Evolutionary conservation across 1,140 invertebrate genomes (phyloP).

Genomic region (Lepidurus couesii): DNA sequence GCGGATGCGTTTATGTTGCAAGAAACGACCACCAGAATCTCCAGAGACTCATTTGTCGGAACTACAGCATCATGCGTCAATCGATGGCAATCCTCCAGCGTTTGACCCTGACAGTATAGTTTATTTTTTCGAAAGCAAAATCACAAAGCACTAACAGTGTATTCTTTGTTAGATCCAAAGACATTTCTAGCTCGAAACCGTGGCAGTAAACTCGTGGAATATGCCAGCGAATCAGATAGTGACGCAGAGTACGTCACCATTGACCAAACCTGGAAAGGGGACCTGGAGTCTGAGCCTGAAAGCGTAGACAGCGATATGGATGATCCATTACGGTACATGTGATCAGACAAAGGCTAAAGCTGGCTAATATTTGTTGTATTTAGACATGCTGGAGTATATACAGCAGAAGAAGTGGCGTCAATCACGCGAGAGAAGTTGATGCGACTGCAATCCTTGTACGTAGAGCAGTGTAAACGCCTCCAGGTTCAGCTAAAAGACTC

Average conservation of each 20-base stretch:
- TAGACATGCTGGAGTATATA: constrained; percentile 78
- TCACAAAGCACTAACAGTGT: not conserved
- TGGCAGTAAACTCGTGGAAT: constrained; percentile 58
- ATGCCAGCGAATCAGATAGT: constrained; percentile 66
- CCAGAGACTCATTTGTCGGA: constrained; percentile 53
- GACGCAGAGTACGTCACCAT: constrained; percentile 59
- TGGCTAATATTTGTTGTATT: not conserved
- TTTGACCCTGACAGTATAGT: not conserved
- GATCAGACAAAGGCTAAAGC: not conserved
- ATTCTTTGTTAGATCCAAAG: not conserved
- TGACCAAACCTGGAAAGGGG: constrained; percentile 58
- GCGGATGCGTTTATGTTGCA: constrained; percentile 52
- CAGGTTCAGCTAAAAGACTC: constrained; percentile 65
- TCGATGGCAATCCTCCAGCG: not conserved
- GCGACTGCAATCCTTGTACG: constrained; percentile 72
- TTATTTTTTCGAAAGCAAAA: not conserved
- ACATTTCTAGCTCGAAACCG: constrained; percentile 46
- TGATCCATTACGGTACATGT: constrained; percentile 65
- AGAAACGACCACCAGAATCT: constrained; percentile 53
- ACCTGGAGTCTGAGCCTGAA: constrained; percentile 63
- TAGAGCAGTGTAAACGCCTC: constrained; percentile 71
- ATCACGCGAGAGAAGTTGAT: constrained; percentile 70
- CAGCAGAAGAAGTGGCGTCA: constrained; percentile 74
- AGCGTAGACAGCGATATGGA: constrained; percentile 70
- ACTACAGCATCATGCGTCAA: constrained; percentile 42